These are phyloP conservation scores for Cheilosia pagana DNA, from an alignment of 2,888 invertebrate species.

Conservation along the genomic window DNA sequence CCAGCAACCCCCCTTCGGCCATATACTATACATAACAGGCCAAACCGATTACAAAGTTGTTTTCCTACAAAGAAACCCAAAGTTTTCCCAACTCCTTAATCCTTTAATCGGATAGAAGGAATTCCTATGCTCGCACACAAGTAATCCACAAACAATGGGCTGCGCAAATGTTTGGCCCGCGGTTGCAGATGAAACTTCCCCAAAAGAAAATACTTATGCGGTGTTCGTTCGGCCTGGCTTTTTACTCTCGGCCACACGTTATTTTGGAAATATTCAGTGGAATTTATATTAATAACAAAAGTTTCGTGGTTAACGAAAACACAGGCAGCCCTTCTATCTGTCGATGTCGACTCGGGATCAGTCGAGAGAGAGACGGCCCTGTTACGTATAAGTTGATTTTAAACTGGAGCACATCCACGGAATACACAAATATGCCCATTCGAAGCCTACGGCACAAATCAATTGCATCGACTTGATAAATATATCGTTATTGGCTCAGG, in stretches of 20 bases:
- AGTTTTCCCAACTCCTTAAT: constrained; percentile 11
- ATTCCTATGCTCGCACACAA: constrained; percentile 20
- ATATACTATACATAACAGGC: too few species aligned
- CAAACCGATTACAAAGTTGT: constrained; percentile 31
- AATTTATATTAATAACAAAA: constrained; percentile 59
- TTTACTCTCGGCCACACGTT: not conserved
- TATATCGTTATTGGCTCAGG: constrained; percentile 33
- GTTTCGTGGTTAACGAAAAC: constrained; percentile 17
- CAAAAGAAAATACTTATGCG: constrained; percentile 13
- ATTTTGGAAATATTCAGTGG: constrained; percentile 9
- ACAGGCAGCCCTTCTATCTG: too few species aligned
- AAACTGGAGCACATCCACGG: constrained; percentile 7
- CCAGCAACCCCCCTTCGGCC: too few species aligned
- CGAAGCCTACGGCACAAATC: constrained; percentile 43
- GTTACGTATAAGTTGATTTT: constrained; percentile 17
- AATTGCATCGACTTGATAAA: constrained; percentile 55
- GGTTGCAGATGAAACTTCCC: constrained; percentile 11
- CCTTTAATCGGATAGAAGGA: not conserved
- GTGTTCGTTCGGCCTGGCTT: too few species aligned
- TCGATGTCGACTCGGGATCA: not conserved
- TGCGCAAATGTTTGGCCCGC: constrained; percentile 11
- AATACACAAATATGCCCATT: constrained; percentile 4
- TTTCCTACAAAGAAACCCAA: constrained; percentile 10
- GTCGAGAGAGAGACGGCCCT: not conserved
- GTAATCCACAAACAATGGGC: constrained; percentile 16